These are phyloP conservation scores for Esox lucius DNA, from an alignment of 2,797 vertebrate species.

Conservation along the genomic window DNA sequence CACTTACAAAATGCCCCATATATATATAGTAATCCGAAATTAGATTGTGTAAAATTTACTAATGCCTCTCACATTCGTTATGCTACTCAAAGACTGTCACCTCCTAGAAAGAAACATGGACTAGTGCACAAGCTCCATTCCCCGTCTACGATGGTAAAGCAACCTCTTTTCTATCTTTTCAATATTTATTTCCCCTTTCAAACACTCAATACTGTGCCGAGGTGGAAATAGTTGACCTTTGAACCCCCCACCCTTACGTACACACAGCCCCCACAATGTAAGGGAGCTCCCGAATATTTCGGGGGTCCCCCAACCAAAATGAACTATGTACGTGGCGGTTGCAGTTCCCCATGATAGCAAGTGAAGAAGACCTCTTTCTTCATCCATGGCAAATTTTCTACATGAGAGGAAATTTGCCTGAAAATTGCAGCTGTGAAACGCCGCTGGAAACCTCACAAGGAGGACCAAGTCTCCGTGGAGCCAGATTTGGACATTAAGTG, in stretches of 20 bases:
- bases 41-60: neutral
- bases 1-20: neutral
- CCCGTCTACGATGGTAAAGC: neutral
- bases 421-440: neutral
- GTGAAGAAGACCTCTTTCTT: too few relatives aligned
- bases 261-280: neutral
- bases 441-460: neutral
- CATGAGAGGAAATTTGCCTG: too few relatives aligned
- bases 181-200: slow-evolving; percentile 6
- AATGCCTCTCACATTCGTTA: neutral
- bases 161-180: slow-evolving; percentile 17
- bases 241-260: slow-evolving; percentile 24
- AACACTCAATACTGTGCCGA: slow-evolving; percentile 24
- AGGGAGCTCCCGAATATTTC: too few relatives aligned
- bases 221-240: slow-evolving; percentile 50
- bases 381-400: too few relatives aligned
- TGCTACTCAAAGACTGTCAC: neutral
- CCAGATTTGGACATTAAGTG: neutral
- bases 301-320: too few relatives aligned
- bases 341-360: too few relatives aligned
- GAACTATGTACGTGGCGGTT: too few relatives aligned
- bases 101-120: neutral
- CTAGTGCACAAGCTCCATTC: neutral
- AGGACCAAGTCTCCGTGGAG: neutral
- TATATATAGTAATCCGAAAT: neutral